These are phyloP conservation scores for Cyanoderma ruficeps DNA, from an alignment of 2,113 vertebrate genomes.

Conservation along the genomic window DNA sequence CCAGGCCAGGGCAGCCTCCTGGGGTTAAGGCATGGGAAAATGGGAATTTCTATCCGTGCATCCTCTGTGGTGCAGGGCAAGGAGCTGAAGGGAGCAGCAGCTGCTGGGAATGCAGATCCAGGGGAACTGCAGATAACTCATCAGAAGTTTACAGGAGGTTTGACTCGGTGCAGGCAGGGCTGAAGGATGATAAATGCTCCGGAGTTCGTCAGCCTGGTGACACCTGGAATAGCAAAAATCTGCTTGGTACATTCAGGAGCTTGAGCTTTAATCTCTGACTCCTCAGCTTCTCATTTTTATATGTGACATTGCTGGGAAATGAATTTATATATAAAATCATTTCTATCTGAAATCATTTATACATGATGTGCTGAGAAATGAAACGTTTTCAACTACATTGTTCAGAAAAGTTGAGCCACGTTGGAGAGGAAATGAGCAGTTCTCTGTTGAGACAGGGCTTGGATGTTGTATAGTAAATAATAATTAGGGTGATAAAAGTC, in stretches of 20 bases:
- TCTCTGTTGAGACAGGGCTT: neutral
- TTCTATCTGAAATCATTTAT: neutral
- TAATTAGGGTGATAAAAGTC: constrained; percentile 50
- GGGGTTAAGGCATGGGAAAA: neutral
- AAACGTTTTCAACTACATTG: neutral
- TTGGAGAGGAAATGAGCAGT: constrained; percentile 1
- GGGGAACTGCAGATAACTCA: neutral
- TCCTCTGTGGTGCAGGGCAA: neutral
- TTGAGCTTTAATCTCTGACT: neutral
- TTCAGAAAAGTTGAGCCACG: neutral
- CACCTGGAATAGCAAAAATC: neutral
- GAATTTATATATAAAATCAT: neutral
- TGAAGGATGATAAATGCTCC: neutral
- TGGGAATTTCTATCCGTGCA: neutral
- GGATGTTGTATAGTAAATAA: constrained; percentile 31
- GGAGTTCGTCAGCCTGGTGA: neutral
- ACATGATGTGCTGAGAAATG: neutral
- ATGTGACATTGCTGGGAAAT: neutral
- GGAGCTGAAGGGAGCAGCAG: neutral
- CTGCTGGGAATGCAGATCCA: neutral
- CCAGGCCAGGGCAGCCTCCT: neutral
- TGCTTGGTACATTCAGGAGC: neutral
- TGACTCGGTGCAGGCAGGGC: rapidly evolving
- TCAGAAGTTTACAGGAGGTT: neutral
- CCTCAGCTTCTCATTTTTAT: constrained; percentile 8